Evolutionary conservation across 53 echinoderm and acorn worm species (phyloP), one percentile per base, ranked within the genome.

Genomic region (Paracentrotus lividus): DNA sequence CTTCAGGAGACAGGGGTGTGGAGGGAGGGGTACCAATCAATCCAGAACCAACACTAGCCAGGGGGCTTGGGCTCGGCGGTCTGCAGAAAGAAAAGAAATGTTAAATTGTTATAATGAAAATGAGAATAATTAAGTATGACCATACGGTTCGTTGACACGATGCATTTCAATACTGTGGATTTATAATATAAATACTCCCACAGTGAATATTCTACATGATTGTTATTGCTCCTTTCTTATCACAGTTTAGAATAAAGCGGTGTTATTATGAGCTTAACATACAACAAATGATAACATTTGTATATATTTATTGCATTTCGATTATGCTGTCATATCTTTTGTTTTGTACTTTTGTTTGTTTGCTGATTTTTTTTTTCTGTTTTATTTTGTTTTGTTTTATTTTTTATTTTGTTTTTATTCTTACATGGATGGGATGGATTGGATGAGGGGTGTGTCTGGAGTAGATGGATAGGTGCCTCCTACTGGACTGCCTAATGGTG

Each of bases 361-460:
- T 60, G 23, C 23, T 60, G 60, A 60, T 60, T 5, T 60, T 24
- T 23, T 60, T 20, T 60, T 0, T 23, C 23, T 60, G 60, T 60
- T 60, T 24, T 60, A 5, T 3, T 60, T 18, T 23, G 18, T 14
- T 5, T 23, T 60, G 9, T 7, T 34, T 0, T 8, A 33, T 5
- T 7, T 21, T 72, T 72, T 33, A 1, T 6, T 72, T 3, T 36
- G 12, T 72, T 36, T 34, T 77, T 42, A 77, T 77, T 77, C 77
- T 77, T 77, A 77, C 77, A 77, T 5, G 16, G 23, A 42, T 77
- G 77, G 40, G 16, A 77, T 77, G 77, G 77, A 20, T 40, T 77
- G 42, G 20, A 42, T 42, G 42, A 42, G 77, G 77, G 77, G 42
- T 14, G 77, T 77, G 38, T 77, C 42, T 42, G 77, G 77, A 42